phyloP scores from a whole-genome alignment of 2,113 vertebrate species.

The Prinia subflava region DNA sequence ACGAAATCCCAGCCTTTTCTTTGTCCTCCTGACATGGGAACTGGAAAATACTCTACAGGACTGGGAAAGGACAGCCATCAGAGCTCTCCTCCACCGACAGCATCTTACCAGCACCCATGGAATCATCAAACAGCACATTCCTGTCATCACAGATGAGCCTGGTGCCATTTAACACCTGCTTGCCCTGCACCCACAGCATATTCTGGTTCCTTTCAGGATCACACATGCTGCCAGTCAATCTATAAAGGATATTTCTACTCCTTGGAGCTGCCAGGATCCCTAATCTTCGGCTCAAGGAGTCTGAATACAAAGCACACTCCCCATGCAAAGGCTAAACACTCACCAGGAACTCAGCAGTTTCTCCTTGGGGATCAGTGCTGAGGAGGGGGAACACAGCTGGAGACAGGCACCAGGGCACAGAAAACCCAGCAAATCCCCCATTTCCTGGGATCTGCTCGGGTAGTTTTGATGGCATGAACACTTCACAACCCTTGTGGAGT shows the following conservation, averaged over 20 bases:
- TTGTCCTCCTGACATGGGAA: rapidly evolving
- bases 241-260: neutral
- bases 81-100: neutral
- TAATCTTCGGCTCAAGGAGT: neutral
- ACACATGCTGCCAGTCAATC: neutral
- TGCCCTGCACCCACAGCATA: neutral
- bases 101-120: neutral
- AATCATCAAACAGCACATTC: neutral
- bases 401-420: neutral
- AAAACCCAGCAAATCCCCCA: neutral
- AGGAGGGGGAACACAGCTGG: neutral
- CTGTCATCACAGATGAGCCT: rapidly evolving
- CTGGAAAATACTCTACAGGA: neutral
- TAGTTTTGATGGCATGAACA: neutral
- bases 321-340: neutral
- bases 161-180: neutral
- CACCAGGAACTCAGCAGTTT: neutral
- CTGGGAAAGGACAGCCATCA: rapidly evolving
- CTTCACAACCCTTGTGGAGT: too few relatives aligned
- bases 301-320: neutral
- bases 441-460: neutral
- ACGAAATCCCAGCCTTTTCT: rapidly evolving
- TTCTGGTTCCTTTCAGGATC: neutral
- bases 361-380: neutral
- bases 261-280: neutral